Evolutionary conservation across 2,888 invertebrate species (phyloP), one percentile per base, ranked within the genome.

Genomic region (Ochropleura leucogaster): DNA sequence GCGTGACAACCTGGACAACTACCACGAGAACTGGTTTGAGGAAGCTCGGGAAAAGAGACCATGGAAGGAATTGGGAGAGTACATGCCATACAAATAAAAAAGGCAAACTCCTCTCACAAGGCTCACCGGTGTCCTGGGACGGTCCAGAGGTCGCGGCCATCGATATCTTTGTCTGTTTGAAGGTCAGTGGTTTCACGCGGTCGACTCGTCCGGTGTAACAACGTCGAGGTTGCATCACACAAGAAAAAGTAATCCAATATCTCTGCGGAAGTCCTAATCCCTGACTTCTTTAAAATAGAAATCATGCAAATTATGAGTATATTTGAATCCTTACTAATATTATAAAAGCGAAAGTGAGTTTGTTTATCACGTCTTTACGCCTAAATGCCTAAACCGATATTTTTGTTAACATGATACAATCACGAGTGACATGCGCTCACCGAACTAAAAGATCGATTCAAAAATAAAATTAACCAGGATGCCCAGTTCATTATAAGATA

Each of bases 341-440:
- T 30, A 30, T 30, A 30, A 30, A 30, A 30, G 30, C 30, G 30
- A 30, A 30, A 30, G 30, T 30, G 30, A 30, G 30, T 30, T 30
- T 30, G 30, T 1, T 30, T 30, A 3, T 30, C 3, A 30, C 30
- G 30, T 30, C n/a, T n/a, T n/a, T n/a, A n/a, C n/a, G n/a, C n/a
- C n/a, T n/a, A n/a, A n/a, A n/a, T n/a, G n/a, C n/a, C n/a, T n/a
- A n/a, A n/a, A n/a, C n/a, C n/a, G n/a, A n/a, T n/a, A n/a, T n/a
- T n/a, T n/a, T n/a, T n/a, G n/a, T 30, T 30, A 49, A 30, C 49
- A 18, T 51, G 51, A 51, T 73, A 62, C n/a, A 46, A 70, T 70
- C 12, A 9, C n/a, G 18, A n/a, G 53, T 0, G 18, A 40, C 20
- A 16, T 14, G n/a, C 16, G 40, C n/a, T 74, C 71, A 46, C 72